phyloP scores from a whole-genome alignment of 2,113 vertebrate species.

The Gymnobelideus leadbeateri region DNA sequence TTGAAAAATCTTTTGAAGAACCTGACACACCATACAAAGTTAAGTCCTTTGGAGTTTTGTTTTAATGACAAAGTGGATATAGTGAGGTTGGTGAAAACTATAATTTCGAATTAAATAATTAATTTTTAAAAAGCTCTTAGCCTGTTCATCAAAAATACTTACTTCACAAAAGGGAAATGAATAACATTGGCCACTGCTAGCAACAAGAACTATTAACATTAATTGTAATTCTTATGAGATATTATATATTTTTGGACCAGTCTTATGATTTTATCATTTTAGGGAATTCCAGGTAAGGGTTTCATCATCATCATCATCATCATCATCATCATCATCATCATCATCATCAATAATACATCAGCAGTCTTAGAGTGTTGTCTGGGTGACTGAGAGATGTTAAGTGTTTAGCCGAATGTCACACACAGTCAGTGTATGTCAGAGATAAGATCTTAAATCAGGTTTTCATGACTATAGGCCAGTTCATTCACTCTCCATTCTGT shows the following conservation, averaged over 20 bases:
- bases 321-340: background rate
- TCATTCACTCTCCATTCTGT: background rate
- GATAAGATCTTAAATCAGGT: background rate
- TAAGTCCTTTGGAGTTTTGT: background rate
- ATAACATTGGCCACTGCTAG: background rate
- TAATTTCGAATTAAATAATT: background rate
- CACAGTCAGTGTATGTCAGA: background rate
- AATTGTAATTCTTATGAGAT: background rate
- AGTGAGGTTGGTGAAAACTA: background rate
- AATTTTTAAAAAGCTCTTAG: background rate
- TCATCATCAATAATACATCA: background rate
- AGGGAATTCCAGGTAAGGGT: background rate
- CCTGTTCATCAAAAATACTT: background rate
- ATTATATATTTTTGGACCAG: background rate
- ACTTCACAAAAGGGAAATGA: background rate
- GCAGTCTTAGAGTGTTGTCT: background rate
- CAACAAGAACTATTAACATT: background rate
- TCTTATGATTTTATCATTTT: background rate
- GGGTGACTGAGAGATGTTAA: background rate
- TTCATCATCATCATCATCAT: too few relatives aligned
- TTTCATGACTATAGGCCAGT: background rate
- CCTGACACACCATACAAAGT: background rate
- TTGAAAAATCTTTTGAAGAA: background rate
- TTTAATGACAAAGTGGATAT: background rate
- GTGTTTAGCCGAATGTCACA: background rate